phyloP scores from a whole-genome alignment of 2,113 vertebrate genomes.

The Rhinoptilus africanus region DNA sequence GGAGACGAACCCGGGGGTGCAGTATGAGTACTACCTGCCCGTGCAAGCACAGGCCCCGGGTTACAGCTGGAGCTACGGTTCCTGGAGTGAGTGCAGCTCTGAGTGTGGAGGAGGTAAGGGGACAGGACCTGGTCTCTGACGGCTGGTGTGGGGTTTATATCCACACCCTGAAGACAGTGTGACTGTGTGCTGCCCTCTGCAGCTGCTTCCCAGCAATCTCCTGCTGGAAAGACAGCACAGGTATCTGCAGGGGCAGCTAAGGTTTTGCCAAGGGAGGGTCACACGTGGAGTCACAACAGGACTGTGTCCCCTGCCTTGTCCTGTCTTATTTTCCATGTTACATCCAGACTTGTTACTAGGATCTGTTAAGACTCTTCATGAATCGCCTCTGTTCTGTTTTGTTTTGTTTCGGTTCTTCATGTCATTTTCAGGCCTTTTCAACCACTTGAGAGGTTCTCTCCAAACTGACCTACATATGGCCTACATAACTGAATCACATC shows the following conservation, averaged over 20 bases:
- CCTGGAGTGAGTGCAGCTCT: constrained; percentile 88
- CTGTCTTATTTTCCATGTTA: not conserved
- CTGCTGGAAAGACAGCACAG: not conserved
- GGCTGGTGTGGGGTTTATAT: not conserved
- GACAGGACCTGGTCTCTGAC: not conserved
- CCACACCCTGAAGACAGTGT: not conserved
- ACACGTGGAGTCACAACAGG: not conserved
- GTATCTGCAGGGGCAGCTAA: not conserved
- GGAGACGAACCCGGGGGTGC: constrained; percentile 86
- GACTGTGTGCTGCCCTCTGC: constrained; percentile 18
- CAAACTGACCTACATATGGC: not conserved
- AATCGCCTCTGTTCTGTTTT: not conserved
- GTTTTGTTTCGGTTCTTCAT: not conserved
- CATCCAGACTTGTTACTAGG: not conserved
- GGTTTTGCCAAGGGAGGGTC: not conserved
- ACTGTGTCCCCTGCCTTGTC: not conserved
- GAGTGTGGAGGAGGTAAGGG: constrained; percentile 90
- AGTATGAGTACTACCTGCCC: constrained; percentile 88
- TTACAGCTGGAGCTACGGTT: constrained; percentile 90
- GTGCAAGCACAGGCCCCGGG: constrained; percentile 53
- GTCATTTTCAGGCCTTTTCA: not conserved
- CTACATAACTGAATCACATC: not conserved
- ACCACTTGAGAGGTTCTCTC: not conserved
- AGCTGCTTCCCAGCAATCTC: not conserved
- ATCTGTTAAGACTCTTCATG: not conserved